Percentiles rank a stretch among this genome's conserved stretches.
Evolutionary conservation across 2,113 vertebrate genomes (phyloP).

Genomic region (Daboia siamensis): DNA sequence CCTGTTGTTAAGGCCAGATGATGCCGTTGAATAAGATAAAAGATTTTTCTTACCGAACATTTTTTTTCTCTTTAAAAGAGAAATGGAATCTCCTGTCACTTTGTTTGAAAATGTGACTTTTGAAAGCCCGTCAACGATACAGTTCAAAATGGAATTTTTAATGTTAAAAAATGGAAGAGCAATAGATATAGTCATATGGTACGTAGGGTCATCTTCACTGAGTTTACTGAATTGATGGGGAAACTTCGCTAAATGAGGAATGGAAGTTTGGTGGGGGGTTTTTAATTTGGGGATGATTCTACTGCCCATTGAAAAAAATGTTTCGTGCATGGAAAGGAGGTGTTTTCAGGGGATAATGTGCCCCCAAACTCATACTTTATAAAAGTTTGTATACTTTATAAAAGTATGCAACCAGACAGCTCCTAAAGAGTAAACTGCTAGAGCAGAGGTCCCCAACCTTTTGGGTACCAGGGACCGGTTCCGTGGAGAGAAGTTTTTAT

Average conservation of each 20-base stretch:
- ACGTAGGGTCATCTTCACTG: no score
- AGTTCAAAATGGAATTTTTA: background rate
- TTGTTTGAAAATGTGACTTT: background rate
- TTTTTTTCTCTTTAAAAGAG: background rate
- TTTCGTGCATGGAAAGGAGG: background rate
- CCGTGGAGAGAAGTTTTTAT: no score
- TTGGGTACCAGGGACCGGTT: no score
- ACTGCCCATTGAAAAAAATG: background rate
- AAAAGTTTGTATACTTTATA: background rate
- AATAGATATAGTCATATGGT: background rate
- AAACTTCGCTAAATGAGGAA: background rate
- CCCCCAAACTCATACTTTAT: background rate
- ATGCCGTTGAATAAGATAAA: background rate
- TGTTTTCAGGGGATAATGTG: no score
- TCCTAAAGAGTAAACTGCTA: background rate
- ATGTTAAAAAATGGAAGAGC: background rate
- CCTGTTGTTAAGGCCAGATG: background rate
- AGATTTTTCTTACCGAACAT: background rate
- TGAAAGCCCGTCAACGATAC: background rate
- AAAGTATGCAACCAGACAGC: background rate
- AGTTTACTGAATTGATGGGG: background rate
- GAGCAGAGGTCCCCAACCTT: no score
- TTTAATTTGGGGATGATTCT: no score
- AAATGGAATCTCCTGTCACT: background rate
- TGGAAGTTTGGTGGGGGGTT: background rate